Percentiles rank a stretch among this genome's conserved stretches.
Evolutionary conservation across 2,113 vertebrate species (phyloP).

Genomic region (Bos indicus): DNA sequence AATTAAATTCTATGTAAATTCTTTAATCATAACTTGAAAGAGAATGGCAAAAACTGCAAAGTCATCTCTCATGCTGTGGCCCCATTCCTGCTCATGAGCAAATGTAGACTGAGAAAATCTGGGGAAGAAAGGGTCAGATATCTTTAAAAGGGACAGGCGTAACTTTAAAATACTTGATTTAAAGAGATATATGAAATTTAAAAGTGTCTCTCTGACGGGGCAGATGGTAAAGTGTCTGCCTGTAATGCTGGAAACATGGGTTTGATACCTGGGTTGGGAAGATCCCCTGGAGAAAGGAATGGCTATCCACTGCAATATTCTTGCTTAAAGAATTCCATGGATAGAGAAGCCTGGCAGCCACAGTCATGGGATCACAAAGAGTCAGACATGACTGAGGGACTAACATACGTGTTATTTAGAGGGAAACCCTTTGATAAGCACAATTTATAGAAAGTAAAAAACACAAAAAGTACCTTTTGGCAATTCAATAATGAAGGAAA

Average conservation of each 20-base stretch:
- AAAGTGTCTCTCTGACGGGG: background rate
- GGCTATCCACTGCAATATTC: background rate
- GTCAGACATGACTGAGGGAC: background rate
- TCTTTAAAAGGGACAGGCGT: background rate
- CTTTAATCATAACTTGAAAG: background rate
- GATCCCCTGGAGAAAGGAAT: background rate
- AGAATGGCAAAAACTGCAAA: background rate
- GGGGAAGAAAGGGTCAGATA: background rate
- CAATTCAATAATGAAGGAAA: background rate
- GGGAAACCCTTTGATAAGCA: background rate
- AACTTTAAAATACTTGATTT: background rate
- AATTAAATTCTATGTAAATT: background rate
- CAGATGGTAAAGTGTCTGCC: background rate
- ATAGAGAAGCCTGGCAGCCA: background rate
- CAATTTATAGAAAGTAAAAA: background rate
- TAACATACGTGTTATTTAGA: background rate
- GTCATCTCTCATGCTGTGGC: background rate
- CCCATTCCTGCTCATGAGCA: background rate
- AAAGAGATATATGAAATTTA: background rate
- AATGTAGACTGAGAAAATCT: background rate
- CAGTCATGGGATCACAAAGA: background rate
- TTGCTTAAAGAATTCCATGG: background rate
- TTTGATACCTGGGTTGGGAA: background rate
- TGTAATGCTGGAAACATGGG: background rate
- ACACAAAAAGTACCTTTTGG: background rate